Evolutionary conservation across 1,140 invertebrate genomes (phyloP), one percentile per base, ranked within the genome.

Genomic region (Araneus ventricosus): DNA sequence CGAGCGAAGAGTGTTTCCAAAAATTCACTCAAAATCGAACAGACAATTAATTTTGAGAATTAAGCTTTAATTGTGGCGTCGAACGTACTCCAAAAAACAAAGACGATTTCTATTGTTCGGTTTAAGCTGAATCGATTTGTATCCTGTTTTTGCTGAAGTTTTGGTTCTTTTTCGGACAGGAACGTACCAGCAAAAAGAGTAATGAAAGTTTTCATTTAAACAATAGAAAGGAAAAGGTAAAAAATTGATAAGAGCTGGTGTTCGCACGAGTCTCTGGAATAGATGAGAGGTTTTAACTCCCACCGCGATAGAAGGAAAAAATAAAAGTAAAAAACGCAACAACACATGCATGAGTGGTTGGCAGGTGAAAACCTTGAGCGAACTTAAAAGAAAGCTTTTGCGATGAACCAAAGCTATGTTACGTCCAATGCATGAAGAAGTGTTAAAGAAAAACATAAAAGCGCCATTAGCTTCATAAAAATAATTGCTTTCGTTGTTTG

Each of bases 301-400:
- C 10, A 75, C 30, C 27, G 34, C 4, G 27, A 20, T 10, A 30
- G 22, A 75, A 34, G 22, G 34, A 75, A 37, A 14, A 34, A 30
- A 20, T 17, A 17, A 34, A 20, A 20, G 14, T 30, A 37, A 34
- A 20, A 20, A 4, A 22, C 70, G 10, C 27, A 34, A 34, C 67
- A 63, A 63, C 61, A 30, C 63, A 75, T 75, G 70, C 70, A 37
- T 75, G 70, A 75, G 20, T 75, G 70, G 70, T 20, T 75, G 34
- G 30, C 27, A 75, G 20, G 14, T 22, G 70, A 22, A 75, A 37
- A 75, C 3, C 70, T 75, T 20, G 30, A 75, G 30, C 70, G 17
- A 10, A 6, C 4, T 30, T 34, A 37, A 34, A 75, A 34, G 70
- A 37, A 75, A 75, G 70, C 3, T 37, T 52, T 20, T 30, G 8